Evolutionary conservation across 2,888 invertebrate species (phyloP), one percentile per base, ranked within the genome.

Genomic region (Lasioglossum figueresi): DNA sequence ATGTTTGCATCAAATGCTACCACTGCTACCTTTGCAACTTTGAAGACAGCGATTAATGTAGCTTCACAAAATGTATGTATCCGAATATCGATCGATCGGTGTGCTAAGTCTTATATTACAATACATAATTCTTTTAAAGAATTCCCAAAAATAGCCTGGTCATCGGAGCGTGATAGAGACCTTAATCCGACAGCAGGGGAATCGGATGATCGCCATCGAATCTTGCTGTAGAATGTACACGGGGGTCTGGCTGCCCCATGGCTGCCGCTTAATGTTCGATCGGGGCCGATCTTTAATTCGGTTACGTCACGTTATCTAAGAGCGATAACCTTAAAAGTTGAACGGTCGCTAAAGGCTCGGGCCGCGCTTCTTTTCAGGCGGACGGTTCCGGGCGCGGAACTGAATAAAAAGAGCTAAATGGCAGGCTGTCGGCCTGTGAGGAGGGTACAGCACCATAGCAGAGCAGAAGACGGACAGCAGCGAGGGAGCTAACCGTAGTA

Each of bases 271-370:
- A 70, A 74, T 74, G 37, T 76, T 79, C 76, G 71, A 79, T 83
- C 56, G 19, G 16, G 78, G 45, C 31, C 48, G 48, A 68, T 73
- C 40, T 76, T 73, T 80, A 52, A 79, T 84, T 76, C 56, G 34
- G 76, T 82, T 79, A 79, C 79, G 84, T 73, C 71, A 63, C 72
- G 70, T 70, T 76, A 43, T 63, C 23, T n/a, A 59, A 72, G 72
- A 68, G 71, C 74, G 80, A 78, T 85, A 80, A 86, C 45, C 78
- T 76, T 72, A 75, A 84, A 76, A 70, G 70, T 77, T 77, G 84
- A 80, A 79, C 72, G 82, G 43, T 68, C 68, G 66, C 76, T 40
- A 70, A 56, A 77, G 74, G 75, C 31, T 68, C 73, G 40, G 56
- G 37, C n/a, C 52, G 76, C 23, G 63, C 31, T 84, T 59, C 71